These are phyloP conservation scores for Xanthia togata DNA, from an alignment of 2,888 invertebrate genomes.

Conservation along the genomic window DNA sequence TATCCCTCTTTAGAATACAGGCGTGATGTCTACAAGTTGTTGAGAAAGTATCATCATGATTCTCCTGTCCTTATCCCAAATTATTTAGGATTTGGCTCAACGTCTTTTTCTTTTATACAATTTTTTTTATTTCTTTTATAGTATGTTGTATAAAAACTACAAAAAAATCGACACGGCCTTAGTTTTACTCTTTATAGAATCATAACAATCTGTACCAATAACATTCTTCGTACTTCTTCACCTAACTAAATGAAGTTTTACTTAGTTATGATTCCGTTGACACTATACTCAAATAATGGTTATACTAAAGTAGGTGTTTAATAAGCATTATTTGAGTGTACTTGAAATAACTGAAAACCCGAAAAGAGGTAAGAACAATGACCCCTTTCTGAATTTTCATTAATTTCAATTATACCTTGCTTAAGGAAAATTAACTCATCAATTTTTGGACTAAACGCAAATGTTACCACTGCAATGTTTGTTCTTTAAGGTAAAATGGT, in stretches of 20 bases:
- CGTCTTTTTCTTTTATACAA: no score
- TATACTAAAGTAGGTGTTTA: not conserved
- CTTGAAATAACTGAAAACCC: not conserved
- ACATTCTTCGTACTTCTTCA: not conserved
- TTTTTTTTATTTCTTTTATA: no score
- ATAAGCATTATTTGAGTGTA: no score
- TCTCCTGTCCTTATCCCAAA: no score
- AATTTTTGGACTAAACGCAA: not conserved
- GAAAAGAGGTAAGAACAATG: not conserved
- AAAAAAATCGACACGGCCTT: not conserved
- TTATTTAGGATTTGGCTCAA: no score
- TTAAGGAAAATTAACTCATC: not conserved
- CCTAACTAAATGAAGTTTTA: not conserved
- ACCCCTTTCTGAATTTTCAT: not conserved
- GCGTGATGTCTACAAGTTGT: not conserved
- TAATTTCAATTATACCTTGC: not conserved
- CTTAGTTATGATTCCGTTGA: no score
- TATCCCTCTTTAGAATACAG: not conserved
- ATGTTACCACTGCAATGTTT: not conserved
- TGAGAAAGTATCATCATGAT: not conserved
- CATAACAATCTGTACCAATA: not conserved
- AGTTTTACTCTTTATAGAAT: not conserved
- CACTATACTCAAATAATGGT: not conserved
- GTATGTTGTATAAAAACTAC: not conserved
- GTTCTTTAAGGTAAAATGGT: not conserved